Evolutionary conservation across 2,113 vertebrate species (phyloP).

Genomic region (Gyps fulvus): DNA sequence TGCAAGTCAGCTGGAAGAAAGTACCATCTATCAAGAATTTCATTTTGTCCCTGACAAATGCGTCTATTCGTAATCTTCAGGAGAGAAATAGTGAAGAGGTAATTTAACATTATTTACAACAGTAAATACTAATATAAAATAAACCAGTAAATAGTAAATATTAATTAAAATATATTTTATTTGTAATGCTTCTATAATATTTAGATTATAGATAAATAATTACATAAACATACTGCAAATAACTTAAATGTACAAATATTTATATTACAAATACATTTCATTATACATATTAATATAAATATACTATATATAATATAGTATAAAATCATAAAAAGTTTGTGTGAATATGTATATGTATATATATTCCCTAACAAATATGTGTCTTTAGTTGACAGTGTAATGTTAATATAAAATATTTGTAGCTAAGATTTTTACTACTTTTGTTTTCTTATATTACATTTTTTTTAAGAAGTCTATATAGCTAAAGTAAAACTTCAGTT

Average conservation of each 20-base stretch:
- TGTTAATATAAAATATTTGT: neutral
- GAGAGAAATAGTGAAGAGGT: slow-evolving; percentile 75
- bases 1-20: slow-evolving; percentile 43
- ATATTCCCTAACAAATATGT: neutral
- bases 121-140: neutral
- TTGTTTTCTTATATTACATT: neutral
- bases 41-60: slow-evolving; percentile 74
- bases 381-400: neutral
- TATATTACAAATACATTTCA: neutral
- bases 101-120: neutral
- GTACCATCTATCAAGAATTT: slow-evolving; percentile 61
- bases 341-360: neutral
- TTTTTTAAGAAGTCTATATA: neutral
- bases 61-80: slow-evolving; percentile 73
- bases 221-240: too few species aligned
- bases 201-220: neutral
- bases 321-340: neutral
- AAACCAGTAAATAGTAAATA: neutral
- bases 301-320: neutral
- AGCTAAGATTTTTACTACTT: neutral
- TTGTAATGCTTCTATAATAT: neutral
- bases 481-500: neutral
- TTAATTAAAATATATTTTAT: neutral
- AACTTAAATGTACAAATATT: neutral
- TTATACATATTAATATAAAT: neutral